Conservation (phyloP, 2,888 invertebrate genomes). For the Dermolepida albohirtum region DNA sequence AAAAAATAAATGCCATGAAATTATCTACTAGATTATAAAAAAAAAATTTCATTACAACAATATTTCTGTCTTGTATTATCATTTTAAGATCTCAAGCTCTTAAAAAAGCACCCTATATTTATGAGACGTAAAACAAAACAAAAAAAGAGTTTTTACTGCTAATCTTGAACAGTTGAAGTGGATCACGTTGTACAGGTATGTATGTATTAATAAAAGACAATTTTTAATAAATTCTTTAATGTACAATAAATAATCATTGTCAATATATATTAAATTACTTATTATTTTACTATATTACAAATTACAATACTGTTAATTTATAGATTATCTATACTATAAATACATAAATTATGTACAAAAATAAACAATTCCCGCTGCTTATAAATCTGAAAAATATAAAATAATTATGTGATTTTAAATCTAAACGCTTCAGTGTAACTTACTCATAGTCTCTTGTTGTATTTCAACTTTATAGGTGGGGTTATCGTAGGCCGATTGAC, state of each 20-base stretch:
- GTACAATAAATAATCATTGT: not conserved
- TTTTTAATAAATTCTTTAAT: not conserved
- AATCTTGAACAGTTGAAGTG: too few species aligned
- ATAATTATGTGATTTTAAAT: not conserved
- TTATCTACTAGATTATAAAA: too few species aligned
- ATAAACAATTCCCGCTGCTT: constrained; percentile 31
- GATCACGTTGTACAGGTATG: too few species aligned
- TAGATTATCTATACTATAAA: constrained; percentile 41
- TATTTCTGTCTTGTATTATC: too few species aligned
- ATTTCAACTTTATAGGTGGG: constrained; percentile 94
- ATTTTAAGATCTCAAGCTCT: too few species aligned
- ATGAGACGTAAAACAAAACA: too few species aligned
- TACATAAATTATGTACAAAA: constrained; percentile 48
- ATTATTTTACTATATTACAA: constrained; percentile 50
- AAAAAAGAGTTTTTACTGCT: too few species aligned
- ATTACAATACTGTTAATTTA: constrained; percentile 52
- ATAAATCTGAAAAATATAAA: constrained; percentile 45
- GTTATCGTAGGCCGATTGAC: constrained; percentile 91
- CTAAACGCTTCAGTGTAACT: constrained; percentile 49
- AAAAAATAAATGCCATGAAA: too few species aligned
- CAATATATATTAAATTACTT: constrained; percentile 45
- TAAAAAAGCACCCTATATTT: too few species aligned
- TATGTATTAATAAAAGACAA: too few species aligned
- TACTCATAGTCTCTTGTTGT: constrained; percentile 93
- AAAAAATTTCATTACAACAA: too few species aligned